These are phyloP conservation scores for Mimumesa dahlbomi DNA, from an alignment of 2,888 invertebrate species.

Conservation along the genomic window DNA sequence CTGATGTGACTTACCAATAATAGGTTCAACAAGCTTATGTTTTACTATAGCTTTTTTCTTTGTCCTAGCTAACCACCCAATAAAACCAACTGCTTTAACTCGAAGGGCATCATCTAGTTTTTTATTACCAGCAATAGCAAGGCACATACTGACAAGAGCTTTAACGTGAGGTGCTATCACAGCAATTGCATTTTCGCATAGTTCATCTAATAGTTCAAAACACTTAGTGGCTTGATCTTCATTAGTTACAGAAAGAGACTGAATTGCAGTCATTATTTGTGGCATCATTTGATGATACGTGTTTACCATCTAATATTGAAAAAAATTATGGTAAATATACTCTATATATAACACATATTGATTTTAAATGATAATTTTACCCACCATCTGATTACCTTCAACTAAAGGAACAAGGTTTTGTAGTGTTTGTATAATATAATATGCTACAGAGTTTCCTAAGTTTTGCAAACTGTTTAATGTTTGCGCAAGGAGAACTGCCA, in stretches of 20 bases:
- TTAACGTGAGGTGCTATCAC: constrained; percentile 85
- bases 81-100: constrained; percentile 86
- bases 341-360: too few species aligned
- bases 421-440: constrained; percentile 85
- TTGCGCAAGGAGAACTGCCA: constrained; percentile 81
- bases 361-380: constrained; percentile 47
- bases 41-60: constrained; percentile 89
- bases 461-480: constrained; percentile 81
- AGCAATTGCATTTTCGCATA: constrained; percentile 84
- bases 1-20: constrained; percentile 67
- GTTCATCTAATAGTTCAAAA: constrained; percentile 85
- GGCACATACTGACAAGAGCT: constrained; percentile 85
- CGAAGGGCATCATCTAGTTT: constrained; percentile 84
- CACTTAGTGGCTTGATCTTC: constrained; percentile 84
- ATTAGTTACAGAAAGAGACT: constrained; percentile 82
- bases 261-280: constrained; percentile 84
- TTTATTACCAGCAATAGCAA: constrained; percentile 83
- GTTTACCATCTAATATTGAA: constrained; percentile 80
- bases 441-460: constrained; percentile 81
- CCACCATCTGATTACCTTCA: constrained; percentile 84
- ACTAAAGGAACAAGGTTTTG: constrained; percentile 85
- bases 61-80: constrained; percentile 85
- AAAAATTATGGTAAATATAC: constrained; percentile 3
- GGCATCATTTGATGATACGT: constrained; percentile 85
- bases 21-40: constrained; percentile 86